Conservation (phyloP, 2,888 invertebrate genomes). For the Pollenia angustigena region DNA sequence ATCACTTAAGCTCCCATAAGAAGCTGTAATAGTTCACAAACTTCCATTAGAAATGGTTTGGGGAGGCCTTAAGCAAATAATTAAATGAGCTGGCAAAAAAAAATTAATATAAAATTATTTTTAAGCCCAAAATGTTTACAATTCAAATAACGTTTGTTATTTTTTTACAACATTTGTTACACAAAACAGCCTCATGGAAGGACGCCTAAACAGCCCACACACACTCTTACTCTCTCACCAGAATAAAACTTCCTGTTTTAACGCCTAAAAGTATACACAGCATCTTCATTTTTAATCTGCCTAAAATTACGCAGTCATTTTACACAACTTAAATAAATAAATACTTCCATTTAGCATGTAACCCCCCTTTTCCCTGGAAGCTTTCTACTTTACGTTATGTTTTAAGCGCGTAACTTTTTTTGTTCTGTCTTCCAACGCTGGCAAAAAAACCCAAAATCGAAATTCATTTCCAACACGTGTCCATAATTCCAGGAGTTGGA, state of each 20-base stretch:
- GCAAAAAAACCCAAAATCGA: slow-evolving; percentile 18
- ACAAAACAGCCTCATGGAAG: neutral
- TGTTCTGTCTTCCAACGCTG: neutral
- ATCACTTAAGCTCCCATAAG: neutral
- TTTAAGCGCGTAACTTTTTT: neutral
- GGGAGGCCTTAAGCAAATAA: neutral
- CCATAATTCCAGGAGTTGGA: slow-evolving; percentile 40
- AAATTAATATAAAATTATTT: neutral
- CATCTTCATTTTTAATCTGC: slow-evolving; percentile 18
- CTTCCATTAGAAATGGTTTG: neutral
- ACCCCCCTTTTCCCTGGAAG: neutral
- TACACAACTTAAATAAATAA: neutral
- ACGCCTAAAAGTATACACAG: neutral
- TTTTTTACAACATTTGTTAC: neutral
- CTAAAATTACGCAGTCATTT: slow-evolving; percentile 31
- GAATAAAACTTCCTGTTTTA: neutral
- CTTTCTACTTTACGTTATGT: neutral
- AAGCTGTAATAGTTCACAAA: neutral
- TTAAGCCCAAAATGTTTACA: neutral
- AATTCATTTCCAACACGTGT: slow-evolving; percentile 68
- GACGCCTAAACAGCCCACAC: neutral
- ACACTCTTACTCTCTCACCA: neutral
- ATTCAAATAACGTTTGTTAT: neutral
- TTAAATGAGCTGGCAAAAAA: neutral
- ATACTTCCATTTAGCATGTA: slow-evolving; percentile 8